A percentile compares a stretch with the other conserved stretches of the same genome.
Conservation (phyloP, 2,113 vertebrate species). For the Tichodroma muraria region DNA sequence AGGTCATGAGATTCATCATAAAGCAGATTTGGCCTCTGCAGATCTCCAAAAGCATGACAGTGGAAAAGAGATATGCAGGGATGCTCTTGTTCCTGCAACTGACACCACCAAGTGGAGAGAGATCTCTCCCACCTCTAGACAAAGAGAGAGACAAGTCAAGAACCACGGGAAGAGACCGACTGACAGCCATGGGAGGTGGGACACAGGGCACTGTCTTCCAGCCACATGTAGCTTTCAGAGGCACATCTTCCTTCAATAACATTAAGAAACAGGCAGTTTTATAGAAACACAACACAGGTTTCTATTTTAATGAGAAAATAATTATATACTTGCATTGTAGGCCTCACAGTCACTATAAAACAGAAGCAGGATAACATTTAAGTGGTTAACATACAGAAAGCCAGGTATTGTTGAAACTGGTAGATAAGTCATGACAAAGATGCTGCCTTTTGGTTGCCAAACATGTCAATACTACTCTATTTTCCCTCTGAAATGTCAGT, state of each 20-base stretch:
- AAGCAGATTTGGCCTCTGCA: neutral
- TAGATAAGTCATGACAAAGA: conserved; percentile 62
- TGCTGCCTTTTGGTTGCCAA: conserved; percentile 39
- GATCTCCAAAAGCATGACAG: neutral
- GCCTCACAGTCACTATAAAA: conserved; percentile 91
- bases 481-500: conserved; percentile 23
- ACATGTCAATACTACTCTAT: conserved; percentile 39
- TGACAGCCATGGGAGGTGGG: neutral
- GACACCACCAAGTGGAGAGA: neutral
- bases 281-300: conserved; percentile 69
- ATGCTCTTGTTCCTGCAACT: neutral
- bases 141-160: neutral
- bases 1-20: neutral
- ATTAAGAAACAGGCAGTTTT: neutral
- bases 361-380: conserved; percentile 82
- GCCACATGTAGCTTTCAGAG: neutral
- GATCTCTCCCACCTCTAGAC: neutral
- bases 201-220: neutral
- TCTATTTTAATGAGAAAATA: conserved; percentile 99
- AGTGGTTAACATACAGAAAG: conserved; percentile 88
- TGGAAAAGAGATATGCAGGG: neutral
- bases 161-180: accelerated
- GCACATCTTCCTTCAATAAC: neutral
- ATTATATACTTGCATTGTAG: conserved; percentile 86
- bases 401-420: conserved; percentile 57